Conservation (phyloP, 2,797 vertebrate species). For the Alectoris magna region DNA sequence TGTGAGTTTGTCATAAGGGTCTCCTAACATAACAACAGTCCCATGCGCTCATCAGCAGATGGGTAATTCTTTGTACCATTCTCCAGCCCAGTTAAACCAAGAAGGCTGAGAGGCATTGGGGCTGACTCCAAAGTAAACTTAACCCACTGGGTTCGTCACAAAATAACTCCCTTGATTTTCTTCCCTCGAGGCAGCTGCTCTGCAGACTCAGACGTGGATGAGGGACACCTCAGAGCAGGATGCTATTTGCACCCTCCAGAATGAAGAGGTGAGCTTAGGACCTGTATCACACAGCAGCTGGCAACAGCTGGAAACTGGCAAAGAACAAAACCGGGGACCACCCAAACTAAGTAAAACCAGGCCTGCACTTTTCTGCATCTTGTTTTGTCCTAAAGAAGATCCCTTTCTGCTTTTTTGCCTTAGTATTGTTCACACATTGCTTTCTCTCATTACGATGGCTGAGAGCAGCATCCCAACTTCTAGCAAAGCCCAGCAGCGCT, state of each 20-base stretch:
- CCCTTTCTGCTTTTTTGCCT: neutral
- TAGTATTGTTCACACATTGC: neutral
- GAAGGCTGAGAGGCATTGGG: neutral
- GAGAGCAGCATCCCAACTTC: neutral
- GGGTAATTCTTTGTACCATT: neutral
- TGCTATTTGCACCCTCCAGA: neutral
- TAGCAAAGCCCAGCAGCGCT: neutral
- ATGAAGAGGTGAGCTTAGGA: rapidly evolving
- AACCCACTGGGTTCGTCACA: neutral
- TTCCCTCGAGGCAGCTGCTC: neutral
- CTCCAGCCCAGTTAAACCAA: neutral
- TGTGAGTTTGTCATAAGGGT: rapidly evolving
- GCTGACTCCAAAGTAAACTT: neutral
- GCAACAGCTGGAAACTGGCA: neutral
- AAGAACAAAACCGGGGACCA: neutral
- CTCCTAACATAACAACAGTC: too few relatives aligned
- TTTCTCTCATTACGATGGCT: rapidly evolving
- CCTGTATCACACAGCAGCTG: neutral
- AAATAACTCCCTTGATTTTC: neutral
- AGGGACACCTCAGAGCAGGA: neutral
- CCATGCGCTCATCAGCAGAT: rapidly evolving
- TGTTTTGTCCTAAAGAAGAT: neutral
- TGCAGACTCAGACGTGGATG: neutral
- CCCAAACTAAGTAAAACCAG: neutral
- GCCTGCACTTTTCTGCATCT: neutral